phyloP scores from a whole-genome alignment of 2,797 vertebrate genomes.

The Mareca strepera region DNA sequence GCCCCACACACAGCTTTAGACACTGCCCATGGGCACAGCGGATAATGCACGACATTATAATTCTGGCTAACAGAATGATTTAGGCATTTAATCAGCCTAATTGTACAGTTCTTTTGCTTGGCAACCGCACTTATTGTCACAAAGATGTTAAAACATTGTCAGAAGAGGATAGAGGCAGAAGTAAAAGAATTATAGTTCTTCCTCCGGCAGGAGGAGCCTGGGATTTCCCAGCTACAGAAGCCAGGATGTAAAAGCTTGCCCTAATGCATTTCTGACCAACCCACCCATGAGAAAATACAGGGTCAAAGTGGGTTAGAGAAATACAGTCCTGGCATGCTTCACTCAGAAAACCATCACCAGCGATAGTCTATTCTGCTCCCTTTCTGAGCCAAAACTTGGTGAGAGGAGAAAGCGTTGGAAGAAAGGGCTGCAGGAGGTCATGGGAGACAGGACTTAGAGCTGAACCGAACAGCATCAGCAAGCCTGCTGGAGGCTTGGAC shows the following conservation, averaged over 20 bases:
- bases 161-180: background rate
- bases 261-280: background rate
- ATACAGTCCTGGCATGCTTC: background rate
- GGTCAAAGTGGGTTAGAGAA: background rate
- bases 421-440: background rate
- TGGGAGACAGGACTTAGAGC: background rate
- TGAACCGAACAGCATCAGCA: background rate
- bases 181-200: background rate
- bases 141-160: background rate
- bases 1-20: background rate
- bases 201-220: background rate
- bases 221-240: background rate
- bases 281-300: background rate
- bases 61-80: background rate
- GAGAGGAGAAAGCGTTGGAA: background rate
- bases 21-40: background rate
- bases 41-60: background rate
- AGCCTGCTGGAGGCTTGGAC: background rate
- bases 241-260: background rate
- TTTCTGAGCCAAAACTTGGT: background rate
- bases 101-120: background rate
- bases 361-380: background rate
- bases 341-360: background rate
- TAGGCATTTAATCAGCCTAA: background rate
- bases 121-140: constrained; percentile 6